These are phyloP conservation scores for Siphlonurus alternatus DNA, from an alignment of 2,888 invertebrate species.

Conservation along the genomic window DNA sequence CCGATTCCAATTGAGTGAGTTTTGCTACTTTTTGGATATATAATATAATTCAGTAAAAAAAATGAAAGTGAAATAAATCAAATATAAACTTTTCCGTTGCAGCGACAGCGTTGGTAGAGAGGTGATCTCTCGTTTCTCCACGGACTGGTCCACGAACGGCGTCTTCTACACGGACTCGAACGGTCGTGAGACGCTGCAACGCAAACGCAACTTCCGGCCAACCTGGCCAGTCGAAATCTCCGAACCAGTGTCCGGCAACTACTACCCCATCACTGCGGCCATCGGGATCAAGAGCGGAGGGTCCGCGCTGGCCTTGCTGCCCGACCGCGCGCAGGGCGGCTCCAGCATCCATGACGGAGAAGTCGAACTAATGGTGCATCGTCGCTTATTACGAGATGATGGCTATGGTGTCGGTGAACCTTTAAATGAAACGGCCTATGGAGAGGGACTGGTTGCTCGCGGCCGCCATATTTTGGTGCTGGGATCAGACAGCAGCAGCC, in stretches of 20 bases:
- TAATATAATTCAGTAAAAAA: no score
- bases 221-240: neutral
- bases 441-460: conserved; percentile 34
- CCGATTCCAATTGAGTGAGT: conserved; percentile 49
- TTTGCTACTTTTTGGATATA: no score
- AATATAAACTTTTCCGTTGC: no score
- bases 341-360: conserved; percentile 55
- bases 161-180: conserved; percentile 88
- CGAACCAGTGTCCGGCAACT: conserved; percentile 73
- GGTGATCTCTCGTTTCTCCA: conserved; percentile 53
- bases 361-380: conserved; percentile 66
- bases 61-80: no score
- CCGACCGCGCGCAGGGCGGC: conserved; percentile 56
- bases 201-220: conserved; percentile 29
- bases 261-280: conserved; percentile 79
- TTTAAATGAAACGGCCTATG: conserved; percentile 43
- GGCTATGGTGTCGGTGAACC: conserved; percentile 53
- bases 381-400: conserved; percentile 49
- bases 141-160: conserved; percentile 39
- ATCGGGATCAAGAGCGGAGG: conserved; percentile 29
- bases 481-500: conserved; percentile 10
- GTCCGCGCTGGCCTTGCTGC: neutral
- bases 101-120: no score
- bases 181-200: conserved; percentile 66
- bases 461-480: conserved; percentile 32